A percentile compares a stretch with the other conserved stretches of the same genome.
Conservation (phyloP, 2,797 vertebrate species). For the Rallus crepitans region DNA sequence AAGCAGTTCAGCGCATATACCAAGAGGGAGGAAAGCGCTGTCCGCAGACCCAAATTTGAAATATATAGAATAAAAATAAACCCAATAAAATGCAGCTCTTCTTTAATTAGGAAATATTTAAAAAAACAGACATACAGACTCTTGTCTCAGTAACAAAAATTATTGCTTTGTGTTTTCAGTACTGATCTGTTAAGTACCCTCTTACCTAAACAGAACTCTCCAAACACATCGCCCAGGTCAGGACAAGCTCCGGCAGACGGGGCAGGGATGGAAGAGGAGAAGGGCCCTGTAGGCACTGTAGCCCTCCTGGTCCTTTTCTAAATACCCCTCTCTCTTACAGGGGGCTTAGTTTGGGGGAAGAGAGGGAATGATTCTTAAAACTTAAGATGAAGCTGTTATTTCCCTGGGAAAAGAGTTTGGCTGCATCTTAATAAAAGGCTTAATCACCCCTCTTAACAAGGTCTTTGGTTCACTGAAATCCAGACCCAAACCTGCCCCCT, state of each 20-base stretch:
- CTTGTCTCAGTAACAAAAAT: slow-evolving; percentile 86
- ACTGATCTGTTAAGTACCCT: slow-evolving; percentile 79
- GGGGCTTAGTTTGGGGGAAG: slow-evolving; percentile 65
- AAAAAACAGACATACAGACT: slow-evolving; percentile 83
- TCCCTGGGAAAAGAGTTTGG: slow-evolving; percentile 75
- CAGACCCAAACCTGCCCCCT: slow-evolving; percentile 64
- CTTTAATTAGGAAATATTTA: slow-evolving; percentile 83
- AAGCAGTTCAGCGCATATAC: slow-evolving; percentile 64
- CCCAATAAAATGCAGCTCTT: slow-evolving; percentile 82
- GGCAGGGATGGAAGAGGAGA: slow-evolving; percentile 33
- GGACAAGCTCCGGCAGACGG: neutral
- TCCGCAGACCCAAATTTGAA: slow-evolving; percentile 75
- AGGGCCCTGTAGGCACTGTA: neutral
- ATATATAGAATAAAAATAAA: slow-evolving; percentile 85
- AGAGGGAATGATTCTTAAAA: slow-evolving; percentile 72
- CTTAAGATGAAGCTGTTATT: slow-evolving; percentile 75
- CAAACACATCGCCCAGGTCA: slow-evolving; percentile 66
- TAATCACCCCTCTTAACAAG: slow-evolving; percentile 67
- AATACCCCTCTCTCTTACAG: slow-evolving; percentile 31
- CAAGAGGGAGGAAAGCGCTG: slow-evolving; percentile 66
- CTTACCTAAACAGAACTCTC: slow-evolving; percentile 80
- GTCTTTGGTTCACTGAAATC: slow-evolving; percentile 69
- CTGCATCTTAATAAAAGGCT: slow-evolving; percentile 76
- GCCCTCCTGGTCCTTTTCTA: slow-evolving; percentile 6
- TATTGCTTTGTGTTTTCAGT: slow-evolving; percentile 88